phyloP scores from a whole-genome alignment of 2,888 invertebrate genomes.

The Halictus ligatus region DNA sequence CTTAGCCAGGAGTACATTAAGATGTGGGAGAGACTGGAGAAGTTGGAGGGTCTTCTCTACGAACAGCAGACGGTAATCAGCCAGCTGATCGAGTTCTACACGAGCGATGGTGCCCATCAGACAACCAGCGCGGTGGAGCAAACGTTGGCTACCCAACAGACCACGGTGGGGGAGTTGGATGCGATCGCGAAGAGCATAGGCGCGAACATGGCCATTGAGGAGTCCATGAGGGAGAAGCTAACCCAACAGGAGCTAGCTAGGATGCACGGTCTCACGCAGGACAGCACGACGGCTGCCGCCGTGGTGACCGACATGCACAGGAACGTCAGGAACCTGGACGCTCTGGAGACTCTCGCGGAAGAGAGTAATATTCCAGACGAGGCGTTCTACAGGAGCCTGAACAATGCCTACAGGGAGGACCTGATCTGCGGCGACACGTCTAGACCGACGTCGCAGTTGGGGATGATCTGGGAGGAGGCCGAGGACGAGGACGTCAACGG shows the following conservation, averaged over 20 bases:
- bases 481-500: conserved; percentile 89
- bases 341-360: conserved; percentile 80
- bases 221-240: conserved; percentile 80
- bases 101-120: conserved; percentile 86
- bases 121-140: conserved; percentile 73
- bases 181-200: conserved; percentile 81
- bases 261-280: conserved; percentile 79
- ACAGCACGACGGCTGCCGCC: conserved; percentile 72
- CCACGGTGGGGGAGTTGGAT: conserved; percentile 80
- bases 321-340: conserved; percentile 79
- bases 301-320: conserved; percentile 79
- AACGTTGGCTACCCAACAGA: conserved; percentile 74
- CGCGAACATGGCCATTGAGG: conserved; percentile 80
- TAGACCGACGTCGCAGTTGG: conserved; percentile 90
- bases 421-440: conserved; percentile 87
- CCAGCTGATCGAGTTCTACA: conserved; percentile 93
- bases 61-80: conserved; percentile 96
- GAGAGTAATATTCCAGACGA: conserved; percentile 90
- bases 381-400: conserved; percentile 94
- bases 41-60: conserved; percentile 93
- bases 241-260: conserved; percentile 80
- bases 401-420: conserved; percentile 94
- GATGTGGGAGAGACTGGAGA: conserved; percentile 96
- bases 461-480: conserved; percentile 95
- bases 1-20: conserved; percentile 96